Base-by-base conservation (phyloP, 2,113 vertebrate genomes). In the Atractosteus spatula region DNA sequence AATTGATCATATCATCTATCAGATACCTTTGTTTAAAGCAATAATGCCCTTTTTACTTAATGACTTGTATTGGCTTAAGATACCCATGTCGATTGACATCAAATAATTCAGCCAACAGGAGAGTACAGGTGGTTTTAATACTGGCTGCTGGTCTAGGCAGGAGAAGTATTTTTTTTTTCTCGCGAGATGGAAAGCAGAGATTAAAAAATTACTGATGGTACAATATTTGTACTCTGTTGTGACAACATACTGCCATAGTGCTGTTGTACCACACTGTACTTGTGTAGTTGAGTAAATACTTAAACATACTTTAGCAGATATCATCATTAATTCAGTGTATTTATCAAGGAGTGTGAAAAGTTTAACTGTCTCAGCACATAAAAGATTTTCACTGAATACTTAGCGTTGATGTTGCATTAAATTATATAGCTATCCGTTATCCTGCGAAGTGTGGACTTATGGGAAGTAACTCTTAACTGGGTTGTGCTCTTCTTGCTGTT, bases 51-150 rank as follows among this genome's bases (percentile, higher is more conserved):
- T 85, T 86, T 81, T 85, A 83, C 85, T 86, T 89, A 91, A 92
- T 93, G 91, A 91, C 89, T 92, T 91, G 90, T 92, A 91, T 90
- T 89, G 89, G 90, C 91, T 92, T 91, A 90, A 89, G 89, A 84
- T 7, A 83, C 80, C 83, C 78, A 83, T 77, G 42, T 85, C 81
- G 79, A 71, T 84, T 92, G 90, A 93, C 89, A 89, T 82, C 80
- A 3, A 68, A 75, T 77, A 72, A 78, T 79, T 90, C 88, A 2
- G 85, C 88, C 93, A 90, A 92, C 90, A 84, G 91, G 91, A 86
- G 79, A 55, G 41, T 45, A 79, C 91, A 94, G 92, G 91, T 94
- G 92, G 91, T 90, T 93, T 92, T 91, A 92, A 93, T 93, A 89
- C 88, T 91, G 78, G 83, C 74, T 88, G 88, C 84, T 83, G 82